These are phyloP conservation scores for Tragulus kanchil DNA, from an alignment of 2,113 vertebrate genomes.

Conservation along the genomic window DNA sequence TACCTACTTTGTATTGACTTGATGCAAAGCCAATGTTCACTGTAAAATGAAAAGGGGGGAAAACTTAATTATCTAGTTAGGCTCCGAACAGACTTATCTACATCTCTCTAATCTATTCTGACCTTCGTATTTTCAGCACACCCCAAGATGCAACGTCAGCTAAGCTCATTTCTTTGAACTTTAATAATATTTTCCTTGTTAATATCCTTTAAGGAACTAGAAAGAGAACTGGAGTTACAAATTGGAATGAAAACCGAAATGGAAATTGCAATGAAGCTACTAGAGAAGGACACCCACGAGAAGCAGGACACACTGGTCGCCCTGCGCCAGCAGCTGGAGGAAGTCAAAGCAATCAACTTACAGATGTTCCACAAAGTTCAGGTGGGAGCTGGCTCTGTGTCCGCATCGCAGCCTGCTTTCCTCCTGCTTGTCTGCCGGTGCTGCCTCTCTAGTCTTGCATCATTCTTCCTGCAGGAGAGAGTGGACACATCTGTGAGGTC, in stretches of 20 bases:
- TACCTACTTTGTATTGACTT: not conserved
- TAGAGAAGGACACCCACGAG: slow-evolving; percentile 98
- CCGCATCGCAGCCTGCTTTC: fast-evolving
- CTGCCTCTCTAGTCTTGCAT: fast-evolving
- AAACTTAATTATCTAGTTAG: not conserved
- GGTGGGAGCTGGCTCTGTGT: slow-evolving; percentile 85
- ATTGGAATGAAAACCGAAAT: slow-evolving; percentile 97
- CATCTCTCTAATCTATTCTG: not conserved
- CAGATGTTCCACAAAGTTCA: slow-evolving; percentile 98
- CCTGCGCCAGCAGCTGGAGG: slow-evolving; percentile 95
- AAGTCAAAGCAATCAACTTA: slow-evolving; percentile 97
- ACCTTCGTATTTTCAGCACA: not conserved
- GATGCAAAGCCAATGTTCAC: not conserved
- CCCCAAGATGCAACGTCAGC: not conserved
- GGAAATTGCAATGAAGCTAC: slow-evolving; percentile 98
- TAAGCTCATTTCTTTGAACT: not conserved
- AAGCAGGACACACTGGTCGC: slow-evolving; percentile 96
- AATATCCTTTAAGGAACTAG: slow-evolving; percentile 92
- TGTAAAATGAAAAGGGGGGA: not conserved
- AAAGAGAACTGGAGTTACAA: slow-evolving; percentile 96
- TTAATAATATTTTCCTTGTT: slow-evolving; percentile 57
- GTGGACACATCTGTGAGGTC: not conserved
- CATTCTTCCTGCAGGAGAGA: not conserved
- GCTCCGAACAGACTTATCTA: not conserved
- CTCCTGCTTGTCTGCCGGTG: not conserved